A percentile compares a stretch with the other conserved stretches of the same genome.
These are phyloP conservation scores for Scyliorhinus canicula DNA, from an alignment of 2,797 vertebrate genomes.

Conservation along the genomic window DNA sequence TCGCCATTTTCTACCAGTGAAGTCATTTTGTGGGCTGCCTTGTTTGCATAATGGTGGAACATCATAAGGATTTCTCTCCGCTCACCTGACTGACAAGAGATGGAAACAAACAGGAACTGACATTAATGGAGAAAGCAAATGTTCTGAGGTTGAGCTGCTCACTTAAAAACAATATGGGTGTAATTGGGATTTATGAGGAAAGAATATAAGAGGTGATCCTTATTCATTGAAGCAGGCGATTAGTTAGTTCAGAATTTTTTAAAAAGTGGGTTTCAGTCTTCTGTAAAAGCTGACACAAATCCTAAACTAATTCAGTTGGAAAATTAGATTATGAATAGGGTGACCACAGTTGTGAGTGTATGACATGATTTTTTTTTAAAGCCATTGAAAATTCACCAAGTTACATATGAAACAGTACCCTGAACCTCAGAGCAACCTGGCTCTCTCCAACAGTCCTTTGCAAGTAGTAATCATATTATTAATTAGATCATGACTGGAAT, in stretches of 20 bases:
- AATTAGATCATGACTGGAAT: background rate
- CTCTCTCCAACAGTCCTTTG: background rate
- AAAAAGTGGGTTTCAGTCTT: background rate
- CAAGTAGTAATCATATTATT: background rate
- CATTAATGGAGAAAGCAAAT: background rate
- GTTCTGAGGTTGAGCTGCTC: background rate
- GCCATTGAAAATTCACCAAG: background rate
- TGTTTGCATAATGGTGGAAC: background rate
- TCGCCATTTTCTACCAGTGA: background rate
- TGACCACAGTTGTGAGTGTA: background rate
- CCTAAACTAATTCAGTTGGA: constrained; percentile 10
- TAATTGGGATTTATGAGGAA: constrained; percentile 12
- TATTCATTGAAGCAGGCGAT: background rate
- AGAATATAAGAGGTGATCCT: background rate
- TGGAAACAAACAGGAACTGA: background rate
- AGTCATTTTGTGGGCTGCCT: background rate
- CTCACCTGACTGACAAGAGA: background rate
- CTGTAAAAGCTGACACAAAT: background rate
- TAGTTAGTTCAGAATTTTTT: background rate
- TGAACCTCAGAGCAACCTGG: background rate
- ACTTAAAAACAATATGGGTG: background rate
- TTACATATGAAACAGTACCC: background rate
- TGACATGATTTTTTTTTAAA: background rate
- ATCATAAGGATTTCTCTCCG: background rate
- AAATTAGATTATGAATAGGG: constrained; percentile 7